Conservation (phyloP, 2,113 vertebrate genomes). For the Gobiocypris rarus region DNA sequence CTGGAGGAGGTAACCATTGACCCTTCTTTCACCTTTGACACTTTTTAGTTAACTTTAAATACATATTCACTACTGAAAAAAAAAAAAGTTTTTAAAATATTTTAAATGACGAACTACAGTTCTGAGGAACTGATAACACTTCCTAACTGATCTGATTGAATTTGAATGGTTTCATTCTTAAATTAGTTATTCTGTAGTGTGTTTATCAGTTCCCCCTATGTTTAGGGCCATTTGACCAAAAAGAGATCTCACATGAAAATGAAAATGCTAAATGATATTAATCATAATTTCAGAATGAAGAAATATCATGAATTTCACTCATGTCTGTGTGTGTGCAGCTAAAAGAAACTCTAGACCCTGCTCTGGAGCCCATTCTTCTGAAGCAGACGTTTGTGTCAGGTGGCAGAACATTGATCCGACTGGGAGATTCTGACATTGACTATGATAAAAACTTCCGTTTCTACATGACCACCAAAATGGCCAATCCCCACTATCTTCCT, state of each 20-base stretch:
- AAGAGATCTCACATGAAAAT: neutral
- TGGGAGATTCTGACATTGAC: slow-evolving; percentile 87
- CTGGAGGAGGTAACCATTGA: slow-evolving; percentile 78
- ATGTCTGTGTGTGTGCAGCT: slow-evolving; percentile 70
- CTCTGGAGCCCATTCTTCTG: slow-evolving; percentile 83
- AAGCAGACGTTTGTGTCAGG: slow-evolving; percentile 85
- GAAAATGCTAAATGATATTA: neutral
- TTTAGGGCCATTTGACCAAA: neutral
- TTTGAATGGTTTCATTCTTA: slow-evolving; percentile 7
- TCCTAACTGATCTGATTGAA: neutral
- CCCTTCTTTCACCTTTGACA: neutral
- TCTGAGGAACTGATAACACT: neutral
- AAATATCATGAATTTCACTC: neutral
- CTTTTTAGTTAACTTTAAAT: neutral
- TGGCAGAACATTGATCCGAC: slow-evolving; percentile 81
- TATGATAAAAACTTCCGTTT: slow-evolving; percentile 86
- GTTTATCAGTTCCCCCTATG: slow-evolving; percentile 15
- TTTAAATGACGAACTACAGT: neutral
- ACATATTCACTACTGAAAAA: neutral
- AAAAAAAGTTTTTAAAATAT: neutral
- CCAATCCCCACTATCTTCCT: slow-evolving; percentile 89
- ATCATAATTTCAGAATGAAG: neutral
- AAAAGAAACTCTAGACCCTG: slow-evolving; percentile 83
- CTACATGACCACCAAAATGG: slow-evolving; percentile 90
- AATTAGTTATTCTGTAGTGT: neutral